These are phyloP conservation scores for Corapipo altera DNA, from an alignment of 2,113 vertebrate species.

Conservation along the genomic window DNA sequence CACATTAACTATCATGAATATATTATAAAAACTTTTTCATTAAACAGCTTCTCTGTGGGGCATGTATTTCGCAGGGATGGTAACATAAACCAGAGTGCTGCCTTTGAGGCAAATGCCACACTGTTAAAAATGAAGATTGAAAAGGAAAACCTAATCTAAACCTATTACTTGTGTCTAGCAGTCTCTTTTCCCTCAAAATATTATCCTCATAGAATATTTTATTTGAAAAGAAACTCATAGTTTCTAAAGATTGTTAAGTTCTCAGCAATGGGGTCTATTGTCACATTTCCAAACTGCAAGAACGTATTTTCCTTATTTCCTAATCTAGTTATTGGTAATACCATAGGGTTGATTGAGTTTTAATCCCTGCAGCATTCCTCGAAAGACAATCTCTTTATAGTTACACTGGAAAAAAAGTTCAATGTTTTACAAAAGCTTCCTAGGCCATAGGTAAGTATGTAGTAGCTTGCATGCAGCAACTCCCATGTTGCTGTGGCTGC, in stretches of 20 bases:
- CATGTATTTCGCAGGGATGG: background rate
- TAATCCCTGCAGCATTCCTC: background rate
- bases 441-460: background rate
- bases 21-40: slow-evolving; percentile 53
- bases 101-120: background rate
- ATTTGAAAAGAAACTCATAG: background rate
- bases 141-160: background rate
- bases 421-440: background rate
- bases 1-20: slow-evolving; percentile 55
- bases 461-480: background rate
- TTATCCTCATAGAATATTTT: background rate
- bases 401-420: background rate
- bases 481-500: fast-evolving
- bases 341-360: background rate
- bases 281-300: background rate
- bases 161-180: background rate
- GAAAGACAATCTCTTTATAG: background rate
- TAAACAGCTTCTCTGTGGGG: slow-evolving; percentile 52
- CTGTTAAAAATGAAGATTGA: background rate
- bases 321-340: background rate
- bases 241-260: background rate
- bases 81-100: background rate
- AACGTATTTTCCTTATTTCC: background rate
- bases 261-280: background rate
- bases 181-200: background rate